Percentiles rank a stretch among this genome's conserved stretches.
phyloP scores from a whole-genome alignment of 30 jellyfish, hydroid and myxozoan genomes.

The Hydractinia echinata region DNA sequence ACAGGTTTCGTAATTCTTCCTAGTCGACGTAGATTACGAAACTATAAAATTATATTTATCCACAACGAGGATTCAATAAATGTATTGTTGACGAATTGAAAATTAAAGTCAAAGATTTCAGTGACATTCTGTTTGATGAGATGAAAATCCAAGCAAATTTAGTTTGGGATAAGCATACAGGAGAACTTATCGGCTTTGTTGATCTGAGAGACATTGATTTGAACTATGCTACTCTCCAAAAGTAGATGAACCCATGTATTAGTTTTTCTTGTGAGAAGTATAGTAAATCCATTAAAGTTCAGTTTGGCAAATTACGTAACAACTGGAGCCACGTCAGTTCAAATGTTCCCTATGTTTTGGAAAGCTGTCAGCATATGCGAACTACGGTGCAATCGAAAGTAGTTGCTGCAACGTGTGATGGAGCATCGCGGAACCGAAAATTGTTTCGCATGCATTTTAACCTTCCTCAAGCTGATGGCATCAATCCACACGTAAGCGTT shows the following conservation, averaged over 20 bases:
- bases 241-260: constrained; percentile 44
- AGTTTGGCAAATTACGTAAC: constrained; percentile 62
- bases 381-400: constrained; percentile 11
- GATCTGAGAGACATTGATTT: constrained; percentile 42
- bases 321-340: constrained; percentile 25
- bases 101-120: constrained; percentile 14
- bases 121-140: constrained; percentile 25
- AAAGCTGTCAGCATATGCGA: constrained; percentile 48
- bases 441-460: constrained; percentile 30
- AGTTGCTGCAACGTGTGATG: constrained; percentile 50
- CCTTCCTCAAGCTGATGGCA: neutral
- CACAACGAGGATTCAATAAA: constrained; percentile 56
- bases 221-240: constrained; percentile 35
- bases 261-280: constrained; percentile 44
- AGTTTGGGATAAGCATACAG: constrained; percentile 67
- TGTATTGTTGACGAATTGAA: constrained; percentile 42
- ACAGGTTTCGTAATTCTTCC: constrained; percentile 59
- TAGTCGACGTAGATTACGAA: constrained; percentile 46
- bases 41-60: constrained; percentile 15
- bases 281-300: constrained; percentile 41
- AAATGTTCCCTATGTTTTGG: constrained; percentile 53
- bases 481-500: neutral
- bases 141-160: constrained; percentile 51
- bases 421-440: constrained; percentile 57
- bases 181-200: constrained; percentile 56